phyloP scores from a whole-genome alignment of 2,888 invertebrate genomes.

The Rhingia campestris region DNA sequence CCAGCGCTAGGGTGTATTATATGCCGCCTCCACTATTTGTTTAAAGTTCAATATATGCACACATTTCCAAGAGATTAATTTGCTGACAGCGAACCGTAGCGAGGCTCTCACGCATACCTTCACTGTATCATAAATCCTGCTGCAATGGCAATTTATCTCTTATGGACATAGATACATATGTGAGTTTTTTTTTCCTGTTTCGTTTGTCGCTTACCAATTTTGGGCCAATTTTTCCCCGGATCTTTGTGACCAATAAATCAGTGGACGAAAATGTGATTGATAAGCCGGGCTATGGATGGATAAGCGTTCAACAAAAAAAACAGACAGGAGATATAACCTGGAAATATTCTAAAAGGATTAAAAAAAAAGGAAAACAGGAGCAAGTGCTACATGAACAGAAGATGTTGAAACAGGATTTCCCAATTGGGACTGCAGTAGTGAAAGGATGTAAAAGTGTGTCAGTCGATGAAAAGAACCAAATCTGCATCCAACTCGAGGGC shows the following conservation, averaged over 20 bases:
- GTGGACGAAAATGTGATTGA: constrained; percentile 69
- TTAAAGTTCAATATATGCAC: constrained; percentile 41
- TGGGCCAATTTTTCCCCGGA: constrained; percentile 46
- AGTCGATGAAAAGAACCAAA: constrained; percentile 45
- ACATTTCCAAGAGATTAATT: constrained; percentile 70
- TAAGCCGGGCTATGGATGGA: constrained; percentile 42
- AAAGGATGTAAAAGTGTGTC: constrained; percentile 60
- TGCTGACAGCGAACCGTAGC: constrained; percentile 60
- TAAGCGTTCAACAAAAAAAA: constrained; percentile 14
- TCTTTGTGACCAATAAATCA: constrained; percentile 68
- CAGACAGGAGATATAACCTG: constrained; percentile 31
- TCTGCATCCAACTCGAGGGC: constrained; percentile 45
- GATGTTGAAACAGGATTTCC: constrained; percentile 44
- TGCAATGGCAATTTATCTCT: constrained; percentile 64
- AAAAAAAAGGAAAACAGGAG: constrained; percentile 22
- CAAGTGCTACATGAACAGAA: constrained; percentile 34
- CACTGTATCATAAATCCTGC: constrained; percentile 53
- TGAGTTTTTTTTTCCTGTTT: constrained; percentile 7
- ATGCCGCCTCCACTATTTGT: not conserved
- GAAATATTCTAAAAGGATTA: constrained; percentile 13
- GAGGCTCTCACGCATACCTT: constrained; percentile 59
- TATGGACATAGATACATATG: constrained; percentile 52
- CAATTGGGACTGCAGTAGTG: constrained; percentile 58
- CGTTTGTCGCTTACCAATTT: constrained; percentile 18
- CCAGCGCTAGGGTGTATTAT: not conserved